These are phyloP conservation scores for Tinea semifulvella DNA, from an alignment of 2,888 invertebrate genomes.

Conservation along the genomic window DNA sequence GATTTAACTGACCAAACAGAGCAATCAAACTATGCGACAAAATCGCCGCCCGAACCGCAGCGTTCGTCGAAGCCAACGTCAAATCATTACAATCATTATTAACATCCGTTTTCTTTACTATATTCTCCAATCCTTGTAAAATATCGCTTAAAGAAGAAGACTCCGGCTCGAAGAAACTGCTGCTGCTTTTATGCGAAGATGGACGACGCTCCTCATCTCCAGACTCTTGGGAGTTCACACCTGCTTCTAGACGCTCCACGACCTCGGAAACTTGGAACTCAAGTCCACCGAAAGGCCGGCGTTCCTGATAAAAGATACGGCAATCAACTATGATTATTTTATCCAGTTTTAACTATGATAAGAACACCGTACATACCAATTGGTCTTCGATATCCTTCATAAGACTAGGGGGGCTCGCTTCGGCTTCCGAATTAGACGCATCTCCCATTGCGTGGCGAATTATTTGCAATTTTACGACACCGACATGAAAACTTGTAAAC, in stretches of 20 bases:
- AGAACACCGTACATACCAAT: slow-evolving; percentile 32
- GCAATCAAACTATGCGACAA: slow-evolving; percentile 90
- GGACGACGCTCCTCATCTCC: slow-evolving; percentile 43
- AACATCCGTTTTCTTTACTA: slow-evolving; percentile 68
- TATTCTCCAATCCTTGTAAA: slow-evolving; percentile 63
- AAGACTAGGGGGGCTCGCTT: slow-evolving; percentile 40
- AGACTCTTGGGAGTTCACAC: slow-evolving; percentile 56
- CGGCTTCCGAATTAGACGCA: slow-evolving; percentile 44
- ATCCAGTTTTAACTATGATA: background rate
- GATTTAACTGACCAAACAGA: slow-evolving; percentile 84
- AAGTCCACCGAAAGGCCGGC: slow-evolving; percentile 70
- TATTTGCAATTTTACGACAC: slow-evolving; percentile 34
- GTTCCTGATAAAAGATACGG: slow-evolving; percentile 49
- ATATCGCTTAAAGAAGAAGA: slow-evolving; percentile 70
- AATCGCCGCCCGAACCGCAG: slow-evolving; percentile 69
- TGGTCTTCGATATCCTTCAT: slow-evolving; percentile 32
- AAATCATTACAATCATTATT: slow-evolving; percentile 71
- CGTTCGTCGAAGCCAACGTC: slow-evolving; percentile 70
- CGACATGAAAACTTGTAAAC: slow-evolving; percentile 58
- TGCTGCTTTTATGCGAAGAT: slow-evolving; percentile 56
- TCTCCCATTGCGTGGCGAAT: slow-evolving; percentile 62
- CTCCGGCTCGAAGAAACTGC: slow-evolving; percentile 62
- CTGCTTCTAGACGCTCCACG: slow-evolving; percentile 74
- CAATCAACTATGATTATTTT: background rate
- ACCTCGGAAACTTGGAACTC: slow-evolving; percentile 80